phyloP scores from a whole-genome alignment of 2,888 invertebrate genomes.

The Plebejus anna region DNA sequence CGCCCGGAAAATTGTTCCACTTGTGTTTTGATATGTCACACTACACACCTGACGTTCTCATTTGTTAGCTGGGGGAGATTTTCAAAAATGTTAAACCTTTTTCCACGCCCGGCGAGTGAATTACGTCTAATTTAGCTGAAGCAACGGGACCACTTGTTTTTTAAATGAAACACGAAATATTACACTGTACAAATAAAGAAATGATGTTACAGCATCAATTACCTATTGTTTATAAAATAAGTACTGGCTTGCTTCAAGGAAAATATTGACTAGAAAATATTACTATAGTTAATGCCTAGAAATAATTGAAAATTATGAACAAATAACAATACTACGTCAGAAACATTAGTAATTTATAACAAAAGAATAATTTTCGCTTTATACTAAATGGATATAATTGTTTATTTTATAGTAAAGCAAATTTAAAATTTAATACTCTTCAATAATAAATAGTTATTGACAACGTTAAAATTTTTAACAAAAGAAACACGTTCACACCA shows the following conservation, averaged over 20 bases:
- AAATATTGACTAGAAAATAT: neutral
- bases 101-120: slow-evolving; percentile 28
- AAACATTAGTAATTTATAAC: neutral
- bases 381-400: neutral
- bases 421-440: neutral
- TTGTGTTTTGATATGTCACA: slow-evolving; percentile 41
- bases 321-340: neutral
- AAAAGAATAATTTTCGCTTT: neutral
- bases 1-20: slow-evolving; percentile 38
- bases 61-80: slow-evolving; percentile 45
- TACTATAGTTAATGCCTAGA: neutral
- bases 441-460: neutral
- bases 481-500: neutral
- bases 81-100: slow-evolving; percentile 38
- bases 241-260: neutral
- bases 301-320: neutral
- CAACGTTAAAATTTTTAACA: neutral
- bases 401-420: neutral
- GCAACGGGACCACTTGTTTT: slow-evolving; percentile 29
- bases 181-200: neutral
- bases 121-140: neutral
- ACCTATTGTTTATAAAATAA: neutral
- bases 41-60: slow-evolving; percentile 50
- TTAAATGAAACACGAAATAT: neutral
- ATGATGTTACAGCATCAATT: neutral